Percentiles rank a stretch among this genome's conserved stretches.
Conservation (phyloP, 1,140 invertebrate genomes). For the Philaenus spumarius region DNA sequence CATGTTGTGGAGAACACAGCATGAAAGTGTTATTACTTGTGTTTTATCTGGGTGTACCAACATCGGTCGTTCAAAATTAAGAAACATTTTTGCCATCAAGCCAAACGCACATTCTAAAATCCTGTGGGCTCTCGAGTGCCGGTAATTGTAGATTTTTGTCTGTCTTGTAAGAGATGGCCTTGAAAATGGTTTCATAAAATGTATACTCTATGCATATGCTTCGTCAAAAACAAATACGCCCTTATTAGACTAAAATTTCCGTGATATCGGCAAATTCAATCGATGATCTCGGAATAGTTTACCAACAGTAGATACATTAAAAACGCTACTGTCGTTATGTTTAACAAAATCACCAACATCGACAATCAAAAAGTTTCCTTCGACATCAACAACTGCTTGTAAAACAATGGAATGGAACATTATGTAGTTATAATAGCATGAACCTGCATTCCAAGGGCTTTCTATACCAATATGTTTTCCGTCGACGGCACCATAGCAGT, state of each 20-base stretch:
- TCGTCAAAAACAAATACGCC: conserved; percentile 41
- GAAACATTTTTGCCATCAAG: no score
- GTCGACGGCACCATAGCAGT: conserved; percentile 37
- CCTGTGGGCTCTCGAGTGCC: no score
- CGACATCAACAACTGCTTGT: no score
- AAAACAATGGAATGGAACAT: conserved; percentile 35
- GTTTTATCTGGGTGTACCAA: conserved; percentile 30
- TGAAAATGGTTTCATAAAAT: conserved; percentile 44
- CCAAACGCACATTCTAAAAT: no score
- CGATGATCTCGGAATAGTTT: not conserved
- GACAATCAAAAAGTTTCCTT: conserved; percentile 36
- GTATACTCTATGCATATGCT: conserved; percentile 40
- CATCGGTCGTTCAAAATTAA: conserved; percentile 37
- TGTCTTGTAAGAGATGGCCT: conserved; percentile 32
- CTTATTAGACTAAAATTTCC: not conserved
- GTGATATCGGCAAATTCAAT: conserved; percentile 4
- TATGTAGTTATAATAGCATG: conserved; percentile 43
- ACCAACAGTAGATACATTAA: conserved; percentile 32
- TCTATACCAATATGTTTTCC: conserved; percentile 39
- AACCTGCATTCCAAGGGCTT: conserved; percentile 30
- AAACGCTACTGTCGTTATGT: conserved; percentile 37
- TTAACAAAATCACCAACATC: conserved; percentile 36
- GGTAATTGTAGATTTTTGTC: conserved; percentile 39
- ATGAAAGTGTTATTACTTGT: conserved; percentile 30
- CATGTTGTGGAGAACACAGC: conserved; percentile 13